Percentiles rank a stretch among this genome's conserved stretches.
Evolutionary conservation across 1,140 invertebrate genomes (phyloP).

Genomic region (Lucilia cuprina): DNA sequence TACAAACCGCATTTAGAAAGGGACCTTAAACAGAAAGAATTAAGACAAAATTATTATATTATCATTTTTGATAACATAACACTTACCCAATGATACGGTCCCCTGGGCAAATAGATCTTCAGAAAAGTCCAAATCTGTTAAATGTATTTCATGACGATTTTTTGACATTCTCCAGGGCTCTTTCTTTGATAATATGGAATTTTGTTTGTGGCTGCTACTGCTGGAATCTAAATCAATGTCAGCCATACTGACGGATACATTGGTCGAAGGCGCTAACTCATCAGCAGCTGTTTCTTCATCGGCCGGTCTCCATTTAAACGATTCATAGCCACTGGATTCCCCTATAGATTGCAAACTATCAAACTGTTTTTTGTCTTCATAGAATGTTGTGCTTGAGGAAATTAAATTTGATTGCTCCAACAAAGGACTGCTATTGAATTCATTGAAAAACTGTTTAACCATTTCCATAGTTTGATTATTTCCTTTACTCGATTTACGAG

Average conservation of each 20-base stretch:
- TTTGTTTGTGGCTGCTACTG: neutral
- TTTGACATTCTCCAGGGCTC: constrained; percentile 63
- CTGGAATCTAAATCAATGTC: constrained; percentile 33
- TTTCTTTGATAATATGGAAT: constrained; percentile 15
- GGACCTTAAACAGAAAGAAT: constrained; percentile 68
- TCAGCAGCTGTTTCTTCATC: constrained; percentile 61
- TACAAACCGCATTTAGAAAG: constrained; percentile 82
- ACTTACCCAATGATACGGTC: constrained; percentile 59
- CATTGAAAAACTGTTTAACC: constrained; percentile 57
- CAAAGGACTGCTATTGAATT: constrained; percentile 44
- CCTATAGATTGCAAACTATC: constrained; percentile 76
- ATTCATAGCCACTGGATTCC: constrained; percentile 85
- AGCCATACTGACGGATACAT: constrained; percentile 43
- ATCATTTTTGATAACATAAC: neutral
- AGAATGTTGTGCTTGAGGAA: constrained; percentile 22
- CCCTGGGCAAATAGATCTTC: constrained; percentile 63
- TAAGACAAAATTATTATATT: neutral
- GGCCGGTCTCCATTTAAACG: constrained; percentile 74
- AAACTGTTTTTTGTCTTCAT: constrained; percentile 59
- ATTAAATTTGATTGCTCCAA: constrained; percentile 22
- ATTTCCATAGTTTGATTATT: constrained; percentile 55
- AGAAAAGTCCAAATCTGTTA: constrained; percentile 62
- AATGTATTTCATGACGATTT: constrained; percentile 51
- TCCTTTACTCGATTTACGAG: constrained; percentile 45
- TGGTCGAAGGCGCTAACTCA: constrained; percentile 30